Percentiles rank a stretch among this genome's conserved stretches.
phyloP scores from a whole-genome alignment of 2,888 invertebrate genomes.

The Antheraea yamamai region DNA sequence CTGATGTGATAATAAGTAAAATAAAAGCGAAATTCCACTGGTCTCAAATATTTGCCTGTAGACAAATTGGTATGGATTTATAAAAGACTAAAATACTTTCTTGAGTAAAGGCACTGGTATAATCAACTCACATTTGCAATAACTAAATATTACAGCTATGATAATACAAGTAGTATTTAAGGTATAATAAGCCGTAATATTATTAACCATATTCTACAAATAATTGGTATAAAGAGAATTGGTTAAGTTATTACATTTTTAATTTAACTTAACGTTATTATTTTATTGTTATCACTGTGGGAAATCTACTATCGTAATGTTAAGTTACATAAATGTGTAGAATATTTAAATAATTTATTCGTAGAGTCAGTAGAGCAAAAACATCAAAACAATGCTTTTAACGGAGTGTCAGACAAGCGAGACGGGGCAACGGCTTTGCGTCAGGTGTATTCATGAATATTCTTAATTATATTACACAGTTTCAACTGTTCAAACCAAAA shows the following conservation, averaged over 20 bases:
- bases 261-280: background rate
- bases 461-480: slow-evolving; percentile 41
- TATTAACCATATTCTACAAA: background rate
- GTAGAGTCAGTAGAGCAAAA: slow-evolving; percentile 64
- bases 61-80: background rate
- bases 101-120: too few species aligned
- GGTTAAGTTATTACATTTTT: background rate
- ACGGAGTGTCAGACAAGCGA: slow-evolving; percentile 39
- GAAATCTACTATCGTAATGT: slow-evolving; percentile 38
- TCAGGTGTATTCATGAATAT: slow-evolving; percentile 71
- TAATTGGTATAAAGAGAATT: background rate
- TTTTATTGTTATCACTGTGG: slow-evolving; percentile 36
- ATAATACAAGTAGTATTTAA: background rate
- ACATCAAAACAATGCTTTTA: slow-evolving; percentile 56
- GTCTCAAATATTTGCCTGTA: background rate
- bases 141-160: background rate
- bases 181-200: background rate
- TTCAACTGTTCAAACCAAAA: background rate
- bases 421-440: slow-evolving; percentile 43
- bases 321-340: slow-evolving; percentile 14
- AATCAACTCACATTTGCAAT: too few species aligned
- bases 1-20: background rate
- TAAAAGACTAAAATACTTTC: background rate
- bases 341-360: slow-evolving; percentile 60
- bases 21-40: background rate